phyloP scores from a whole-genome alignment of 2,113 vertebrate genomes.

The Xiphophorus hellerii region DNA sequence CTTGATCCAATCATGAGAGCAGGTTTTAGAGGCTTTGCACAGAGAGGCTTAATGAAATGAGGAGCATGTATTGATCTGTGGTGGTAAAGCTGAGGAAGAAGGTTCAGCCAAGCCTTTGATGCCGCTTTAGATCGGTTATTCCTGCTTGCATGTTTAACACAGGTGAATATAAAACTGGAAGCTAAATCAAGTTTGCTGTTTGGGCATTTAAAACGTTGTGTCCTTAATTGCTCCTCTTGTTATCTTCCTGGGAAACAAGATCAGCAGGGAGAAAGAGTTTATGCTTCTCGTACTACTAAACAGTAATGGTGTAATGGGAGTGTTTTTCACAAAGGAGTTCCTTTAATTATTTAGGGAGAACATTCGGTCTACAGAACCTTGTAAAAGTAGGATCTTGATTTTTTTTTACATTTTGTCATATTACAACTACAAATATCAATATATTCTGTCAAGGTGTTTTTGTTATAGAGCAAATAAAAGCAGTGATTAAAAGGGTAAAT shows the following conservation, averaged over 20 bases:
- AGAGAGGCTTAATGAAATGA: constrained; percentile 72
- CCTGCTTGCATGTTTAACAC: constrained; percentile 52
- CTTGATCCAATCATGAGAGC: constrained; percentile 45
- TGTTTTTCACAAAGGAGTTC: constrained; percentile 2
- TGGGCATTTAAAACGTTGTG: constrained; percentile 39
- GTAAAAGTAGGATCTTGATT: not conserved
- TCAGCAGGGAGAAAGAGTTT: constrained; percentile 38
- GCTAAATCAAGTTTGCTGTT: constrained; percentile 37
- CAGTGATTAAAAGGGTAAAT: not conserved
- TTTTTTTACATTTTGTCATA: constrained; percentile 11
- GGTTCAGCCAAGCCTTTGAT: constrained; percentile 46
- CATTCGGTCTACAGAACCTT: too few species aligned
- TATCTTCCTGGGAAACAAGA: constrained; percentile 57
- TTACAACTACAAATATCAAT: not conserved
- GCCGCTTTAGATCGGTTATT: constrained; percentile 59
- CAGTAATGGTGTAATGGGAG: constrained; percentile 45
- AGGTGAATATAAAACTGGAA: constrained; percentile 52
- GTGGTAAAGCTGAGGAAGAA: constrained; percentile 45
- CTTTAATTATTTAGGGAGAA: not conserved
- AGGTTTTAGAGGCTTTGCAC: constrained; percentile 64
- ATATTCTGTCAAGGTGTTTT: not conserved
- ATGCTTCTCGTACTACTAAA: constrained; percentile 43
- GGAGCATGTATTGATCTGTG: constrained; percentile 71
- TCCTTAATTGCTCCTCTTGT: constrained; percentile 40
- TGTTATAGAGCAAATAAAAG: not conserved